Evolutionary conservation across 2,888 invertebrate species (phyloP), one percentile per base, ranked within the genome.

Genomic region (Ennomos quercinarius): DNA sequence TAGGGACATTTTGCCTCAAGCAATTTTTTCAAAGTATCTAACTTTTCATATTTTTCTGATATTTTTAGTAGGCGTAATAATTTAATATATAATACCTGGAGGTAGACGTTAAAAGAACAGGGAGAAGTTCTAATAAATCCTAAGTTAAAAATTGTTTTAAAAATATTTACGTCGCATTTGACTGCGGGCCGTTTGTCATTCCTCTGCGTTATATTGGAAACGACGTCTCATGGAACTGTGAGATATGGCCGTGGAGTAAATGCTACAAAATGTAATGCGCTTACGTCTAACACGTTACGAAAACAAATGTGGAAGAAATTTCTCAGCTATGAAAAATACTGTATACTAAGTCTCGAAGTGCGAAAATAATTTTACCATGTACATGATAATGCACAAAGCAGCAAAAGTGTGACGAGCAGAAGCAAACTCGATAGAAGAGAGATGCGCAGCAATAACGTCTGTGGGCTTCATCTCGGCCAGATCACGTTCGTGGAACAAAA

Each of bases 401-500:
- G 81, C 71, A 78, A 80, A 78, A 81, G 76, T 83, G 81, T 85
- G 83, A 85, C 78, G 77, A 74, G 77, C 72, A 77, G 83, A 81
- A 83, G 84, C 80, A 84, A 86, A 87, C 81, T 84, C 81, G 80
- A 86, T 87, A 83, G 82, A 75, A 84, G 79, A 80, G 80, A 82
- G 79, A 76, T 84, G 77, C 78, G 75, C 72, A 85, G 86, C 80
- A 87, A 86, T 88, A 87, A 83, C 80, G 84, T 84, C 80, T 79
- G 78, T 81, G 82, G 81, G 84, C 82, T 87, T 86, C 87, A 87
- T 87, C 87, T 86, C 84, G 84, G 80, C 77, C 83, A 88, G 91
- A 90, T 91, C 91, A 91, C 89, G 91, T 89, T 85, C 86, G 78
- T 77, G 76, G 83, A 89, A 90, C 89, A 91, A 92, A 89, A 88